Conservation (phyloP, 2,113 vertebrate genomes). For the Tychaedon coryphoeus region DNA sequence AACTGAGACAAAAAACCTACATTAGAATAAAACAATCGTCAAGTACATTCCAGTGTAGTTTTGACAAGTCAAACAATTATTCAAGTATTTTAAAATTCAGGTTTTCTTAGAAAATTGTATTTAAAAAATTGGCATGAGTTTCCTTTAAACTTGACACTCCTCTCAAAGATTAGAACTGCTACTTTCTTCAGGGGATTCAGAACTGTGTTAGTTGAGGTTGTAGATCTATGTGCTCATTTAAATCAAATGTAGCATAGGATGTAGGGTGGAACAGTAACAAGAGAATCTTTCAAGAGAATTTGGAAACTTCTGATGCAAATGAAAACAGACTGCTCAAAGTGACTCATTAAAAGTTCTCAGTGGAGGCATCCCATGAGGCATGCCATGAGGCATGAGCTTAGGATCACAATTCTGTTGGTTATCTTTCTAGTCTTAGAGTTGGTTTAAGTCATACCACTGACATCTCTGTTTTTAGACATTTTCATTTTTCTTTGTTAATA, state of each 20-base stretch:
- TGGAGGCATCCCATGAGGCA: constrained; percentile 7
- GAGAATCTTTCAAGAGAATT: constrained; percentile 13
- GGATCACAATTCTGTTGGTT: background rate
- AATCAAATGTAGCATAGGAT: background rate
- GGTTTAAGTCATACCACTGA: background rate
- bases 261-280: background rate
- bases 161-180: background rate
- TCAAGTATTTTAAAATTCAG: background rate
- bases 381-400: background rate
- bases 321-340: constrained; percentile 47
- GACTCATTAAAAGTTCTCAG: constrained; percentile 49
- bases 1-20: background rate
- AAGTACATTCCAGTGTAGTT: background rate
- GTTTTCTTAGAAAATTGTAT: background rate
- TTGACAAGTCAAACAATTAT: background rate
- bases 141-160: background rate
- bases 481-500: background rate
- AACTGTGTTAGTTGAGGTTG: background rate
- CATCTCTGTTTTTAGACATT: background rate
- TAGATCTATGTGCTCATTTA: constrained; percentile 28
- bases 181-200: background rate
- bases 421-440: background rate
- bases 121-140: background rate
- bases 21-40: background rate
- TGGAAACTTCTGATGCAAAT: constrained; percentile 34